phyloP scores from a whole-genome alignment of 1,140 invertebrate genomes.

The Centruroides vittatus region DNA sequence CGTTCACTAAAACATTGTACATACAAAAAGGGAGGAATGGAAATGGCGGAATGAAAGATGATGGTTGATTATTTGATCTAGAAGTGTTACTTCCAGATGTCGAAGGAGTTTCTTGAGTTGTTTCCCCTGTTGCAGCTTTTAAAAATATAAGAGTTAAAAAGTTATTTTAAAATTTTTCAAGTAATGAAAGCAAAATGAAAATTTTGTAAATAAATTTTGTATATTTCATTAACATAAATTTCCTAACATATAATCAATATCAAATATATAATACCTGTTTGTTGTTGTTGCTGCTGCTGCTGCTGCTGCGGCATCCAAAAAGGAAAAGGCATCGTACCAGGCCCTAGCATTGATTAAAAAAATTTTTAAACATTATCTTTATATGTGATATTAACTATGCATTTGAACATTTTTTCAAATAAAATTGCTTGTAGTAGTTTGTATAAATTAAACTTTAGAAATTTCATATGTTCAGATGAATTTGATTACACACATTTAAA shows the following conservation, averaged over 20 bases:
- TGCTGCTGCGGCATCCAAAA: background rate
- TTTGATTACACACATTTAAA: too few relatives aligned
- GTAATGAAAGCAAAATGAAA: background rate
- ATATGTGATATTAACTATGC: too few relatives aligned
- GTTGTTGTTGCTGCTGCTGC: constrained; percentile 5
- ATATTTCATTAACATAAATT: background rate
- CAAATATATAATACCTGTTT: background rate
- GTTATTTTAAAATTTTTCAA: constrained; percentile 9
- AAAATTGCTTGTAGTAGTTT: too few relatives aligned
- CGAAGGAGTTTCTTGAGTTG: background rate
- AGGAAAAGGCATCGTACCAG: too few relatives aligned
- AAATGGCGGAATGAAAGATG: constrained; percentile 22
- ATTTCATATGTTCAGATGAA: too few relatives aligned
- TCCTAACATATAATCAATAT: background rate
- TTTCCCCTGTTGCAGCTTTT: background rate
- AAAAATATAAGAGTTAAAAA: background rate
- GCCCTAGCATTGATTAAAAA: too few relatives aligned
- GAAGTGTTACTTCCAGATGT: background rate
- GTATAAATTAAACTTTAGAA: too few relatives aligned
- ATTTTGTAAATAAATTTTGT: background rate
- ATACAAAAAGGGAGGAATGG: constrained; percentile 25
- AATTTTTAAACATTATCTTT: too few relatives aligned
- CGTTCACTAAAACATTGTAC: background rate
- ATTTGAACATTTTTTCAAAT: too few relatives aligned
- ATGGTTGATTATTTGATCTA: constrained; percentile 3